Percentiles rank a stretch among this genome's conserved stretches.
Evolutionary conservation across 2,113 vertebrate species (phyloP).

Genomic region (Epinephelus fuscoguttatus): DNA sequence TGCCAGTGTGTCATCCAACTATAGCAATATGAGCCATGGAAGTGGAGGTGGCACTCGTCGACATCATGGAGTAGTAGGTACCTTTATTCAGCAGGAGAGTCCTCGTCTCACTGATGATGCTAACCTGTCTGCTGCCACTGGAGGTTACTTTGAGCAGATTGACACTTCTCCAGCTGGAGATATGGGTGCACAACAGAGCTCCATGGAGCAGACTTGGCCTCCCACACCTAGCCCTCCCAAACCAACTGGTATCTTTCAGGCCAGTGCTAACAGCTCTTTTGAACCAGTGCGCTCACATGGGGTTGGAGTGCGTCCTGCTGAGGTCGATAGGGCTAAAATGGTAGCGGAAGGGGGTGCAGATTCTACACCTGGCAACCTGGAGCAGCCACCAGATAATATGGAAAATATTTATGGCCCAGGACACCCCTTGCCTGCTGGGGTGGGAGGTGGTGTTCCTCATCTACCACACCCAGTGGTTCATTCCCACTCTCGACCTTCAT

Average conservation of each 20-base stretch:
- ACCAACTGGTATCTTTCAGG: slow-evolving; percentile 93
- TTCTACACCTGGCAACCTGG: slow-evolving; percentile 90
- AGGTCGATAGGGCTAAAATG: slow-evolving; percentile 92
- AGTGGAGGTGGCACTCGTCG: slow-evolving; percentile 81
- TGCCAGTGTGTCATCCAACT: slow-evolving; percentile 91
- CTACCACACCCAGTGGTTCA: slow-evolving; percentile 53
- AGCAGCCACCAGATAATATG: slow-evolving; percentile 96
- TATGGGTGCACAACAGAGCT: slow-evolving; percentile 47
- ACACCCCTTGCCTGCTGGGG: slow-evolving; percentile 47
- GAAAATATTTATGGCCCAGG: slow-evolving; percentile 89
- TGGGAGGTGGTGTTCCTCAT: slow-evolving; percentile 63
- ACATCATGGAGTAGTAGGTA: slow-evolving; percentile 88
- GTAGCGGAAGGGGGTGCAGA: slow-evolving; percentile 86
- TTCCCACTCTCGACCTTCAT: slow-evolving; percentile 79
- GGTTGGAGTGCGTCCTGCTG: slow-evolving; percentile 88
- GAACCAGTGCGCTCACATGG: slow-evolving; percentile 93
- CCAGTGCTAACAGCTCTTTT: slow-evolving; percentile 97
- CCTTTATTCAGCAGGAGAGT: slow-evolving; percentile 97
- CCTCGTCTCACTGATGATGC: slow-evolving; percentile 88
- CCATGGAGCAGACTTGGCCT: slow-evolving; percentile 78
- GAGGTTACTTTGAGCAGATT: slow-evolving; percentile 95
- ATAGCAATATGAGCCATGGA: slow-evolving; percentile 89
- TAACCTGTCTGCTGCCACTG: slow-evolving; percentile 66
- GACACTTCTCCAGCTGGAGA: slow-evolving; percentile 91
- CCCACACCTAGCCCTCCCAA: slow-evolving; percentile 96